Evolutionary conservation across 2,888 invertebrate species (phyloP), one percentile per base, ranked within the genome.

Genomic region (Sphaeridia pumilis): DNA sequence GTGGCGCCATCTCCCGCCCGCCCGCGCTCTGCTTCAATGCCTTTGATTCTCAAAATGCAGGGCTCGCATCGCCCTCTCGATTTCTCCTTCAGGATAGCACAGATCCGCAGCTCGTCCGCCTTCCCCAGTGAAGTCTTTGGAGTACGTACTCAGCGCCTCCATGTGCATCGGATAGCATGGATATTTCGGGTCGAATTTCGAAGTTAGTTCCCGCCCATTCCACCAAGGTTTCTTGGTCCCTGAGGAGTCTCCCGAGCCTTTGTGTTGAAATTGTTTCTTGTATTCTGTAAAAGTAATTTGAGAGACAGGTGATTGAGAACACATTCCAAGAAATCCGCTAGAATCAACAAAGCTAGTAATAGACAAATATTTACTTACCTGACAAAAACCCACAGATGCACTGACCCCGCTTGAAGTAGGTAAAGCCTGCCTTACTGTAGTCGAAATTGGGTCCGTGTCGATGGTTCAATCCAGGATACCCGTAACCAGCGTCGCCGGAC

Each of bases 331-430:
- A 31, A 31, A 10, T 7, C 10, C 31, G 31, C 31, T 31, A 31
- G 31, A 10, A 31, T 31, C 14, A 31, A n/a, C n/a, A n/a, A n/a
- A n/a, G n/a, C n/a, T n/a, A n/a, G n/a, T 14, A 31, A 31, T 10
- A 31, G 31, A 14, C 14, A 31, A 31, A 31, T 31, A 10, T 31
- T 31, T 31, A 46, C 35, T 31, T 20, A 52, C 52, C 52, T 22
- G 52, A 44, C 22, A 52, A 41, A 28, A 52, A 52, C 27, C 52
- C 52, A 24, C 52, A 52, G 10, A 27, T 52, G 46, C 52, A 52
- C 20, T 52, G 42, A 21, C 44, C 35, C 7, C 36, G 22, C 26
- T 38, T 46, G 27, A 41, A 52, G 45, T 46, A 52, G 20, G 52
- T 52, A 17, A 52, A 52, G 10, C 49, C 52, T 20, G 46, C 22